Percentiles rank a stretch among this genome's conserved stretches.
phyloP scores from a whole-genome alignment of 2,113 vertebrate genomes.

The Oreochromis spilurus region DNA sequence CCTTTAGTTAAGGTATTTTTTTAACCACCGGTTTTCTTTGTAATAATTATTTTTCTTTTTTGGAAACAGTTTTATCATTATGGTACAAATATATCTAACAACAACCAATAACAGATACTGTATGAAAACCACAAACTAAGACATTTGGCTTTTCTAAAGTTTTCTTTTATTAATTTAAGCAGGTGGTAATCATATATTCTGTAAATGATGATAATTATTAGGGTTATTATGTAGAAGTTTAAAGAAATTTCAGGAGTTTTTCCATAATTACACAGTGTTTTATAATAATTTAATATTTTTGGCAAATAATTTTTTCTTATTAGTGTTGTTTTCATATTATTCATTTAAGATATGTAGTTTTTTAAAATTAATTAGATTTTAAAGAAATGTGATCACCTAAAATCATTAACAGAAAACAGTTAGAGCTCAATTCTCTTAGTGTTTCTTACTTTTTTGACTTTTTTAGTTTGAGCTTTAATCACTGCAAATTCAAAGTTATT shows the following conservation, averaged over 20 bases:
- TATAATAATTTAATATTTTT: not conserved
- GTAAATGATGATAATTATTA: not conserved
- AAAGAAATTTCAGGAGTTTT: not conserved
- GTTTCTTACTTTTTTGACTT: not conserved
- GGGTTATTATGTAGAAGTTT: not conserved
- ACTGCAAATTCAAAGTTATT: not conserved
- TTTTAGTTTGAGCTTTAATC: constrained; percentile 5
- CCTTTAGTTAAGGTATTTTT: not conserved
- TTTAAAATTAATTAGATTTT: not conserved
- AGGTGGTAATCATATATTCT: not conserved
- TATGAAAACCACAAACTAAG: not conserved
- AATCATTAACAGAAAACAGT: not conserved
- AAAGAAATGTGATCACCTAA: not conserved
- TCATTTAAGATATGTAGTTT: not conserved
- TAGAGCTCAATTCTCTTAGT: not conserved
- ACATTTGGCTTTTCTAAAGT: not conserved
- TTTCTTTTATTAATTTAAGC: not conserved
- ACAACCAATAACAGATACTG: not conserved
- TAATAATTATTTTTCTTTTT: not conserved
- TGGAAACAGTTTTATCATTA: not conserved
- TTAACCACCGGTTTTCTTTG: not conserved
- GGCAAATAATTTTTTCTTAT: not conserved
- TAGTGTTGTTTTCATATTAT: not conserved
- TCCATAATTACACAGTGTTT: not conserved
- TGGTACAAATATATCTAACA: not conserved